Conservation (phyloP, 2,113 vertebrate species). For the Thinocorus orbignyianus region DNA sequence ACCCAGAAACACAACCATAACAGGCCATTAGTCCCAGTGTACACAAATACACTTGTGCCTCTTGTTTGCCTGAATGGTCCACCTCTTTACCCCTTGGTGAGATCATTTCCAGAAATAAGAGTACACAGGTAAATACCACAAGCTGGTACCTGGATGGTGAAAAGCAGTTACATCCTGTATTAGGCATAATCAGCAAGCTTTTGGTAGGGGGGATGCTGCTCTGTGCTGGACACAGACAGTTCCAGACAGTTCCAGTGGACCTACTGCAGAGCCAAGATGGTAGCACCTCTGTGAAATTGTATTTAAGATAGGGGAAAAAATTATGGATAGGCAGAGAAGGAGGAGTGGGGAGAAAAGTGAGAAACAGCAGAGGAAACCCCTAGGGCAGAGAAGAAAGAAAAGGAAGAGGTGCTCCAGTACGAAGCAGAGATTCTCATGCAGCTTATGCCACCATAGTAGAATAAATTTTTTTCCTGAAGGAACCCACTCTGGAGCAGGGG, state of each 20-base stretch:
- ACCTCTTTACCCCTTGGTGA: background rate
- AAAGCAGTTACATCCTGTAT: background rate
- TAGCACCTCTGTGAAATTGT: background rate
- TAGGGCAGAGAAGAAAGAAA: background rate
- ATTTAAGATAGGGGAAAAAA: background rate
- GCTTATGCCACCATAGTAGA: background rate
- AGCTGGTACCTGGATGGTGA: background rate
- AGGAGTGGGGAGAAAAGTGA: accelerated
- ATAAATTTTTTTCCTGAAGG: background rate
- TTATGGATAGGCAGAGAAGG: background rate
- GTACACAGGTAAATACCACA: background rate
- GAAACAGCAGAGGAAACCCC: background rate
- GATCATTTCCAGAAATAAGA: background rate
- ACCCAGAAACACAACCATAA: background rate
- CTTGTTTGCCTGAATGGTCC: background rate
- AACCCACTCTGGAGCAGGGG: background rate
- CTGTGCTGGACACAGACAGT: background rate
- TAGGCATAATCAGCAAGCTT: background rate
- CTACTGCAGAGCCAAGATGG: accelerated
- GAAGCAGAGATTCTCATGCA: background rate
- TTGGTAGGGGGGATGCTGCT: background rate
- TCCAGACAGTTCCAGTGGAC: background rate
- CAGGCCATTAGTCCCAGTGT: background rate
- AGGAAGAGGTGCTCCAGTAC: background rate
- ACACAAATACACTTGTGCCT: background rate